phyloP scores from a whole-genome alignment of 2,888 invertebrate genomes.

The Frankliniella intonsa region DNA sequence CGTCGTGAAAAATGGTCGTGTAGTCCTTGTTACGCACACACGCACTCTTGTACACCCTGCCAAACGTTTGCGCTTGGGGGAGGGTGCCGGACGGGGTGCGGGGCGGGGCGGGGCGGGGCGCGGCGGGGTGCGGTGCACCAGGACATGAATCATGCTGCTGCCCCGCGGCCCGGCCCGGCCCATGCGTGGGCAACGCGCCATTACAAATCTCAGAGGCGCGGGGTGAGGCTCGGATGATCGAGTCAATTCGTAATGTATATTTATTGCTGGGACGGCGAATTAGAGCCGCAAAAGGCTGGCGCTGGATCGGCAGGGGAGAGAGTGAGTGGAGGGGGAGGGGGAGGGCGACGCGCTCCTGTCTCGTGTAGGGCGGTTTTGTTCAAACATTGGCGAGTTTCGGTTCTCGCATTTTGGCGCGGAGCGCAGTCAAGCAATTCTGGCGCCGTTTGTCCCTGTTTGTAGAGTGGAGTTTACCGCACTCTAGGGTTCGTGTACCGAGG shows the following conservation, averaged over 20 bases:
- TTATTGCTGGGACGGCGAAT: background rate
- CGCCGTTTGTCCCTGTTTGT: no score
- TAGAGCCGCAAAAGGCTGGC: background rate
- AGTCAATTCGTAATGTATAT: conserved; percentile 10
- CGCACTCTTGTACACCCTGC: no score
- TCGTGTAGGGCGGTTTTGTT: no score
- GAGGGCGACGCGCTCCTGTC: no score
- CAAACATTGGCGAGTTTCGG: no score
- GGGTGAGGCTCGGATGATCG: background rate
- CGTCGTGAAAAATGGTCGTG: background rate
- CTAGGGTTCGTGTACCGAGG: no score
- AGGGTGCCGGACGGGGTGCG: background rate
- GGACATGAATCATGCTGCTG: background rate
- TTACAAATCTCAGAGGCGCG: background rate
- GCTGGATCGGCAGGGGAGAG: no score
- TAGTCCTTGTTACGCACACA: background rate
- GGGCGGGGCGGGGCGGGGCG: background rate
- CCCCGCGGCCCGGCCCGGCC: background rate
- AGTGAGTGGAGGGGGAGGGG: no score
- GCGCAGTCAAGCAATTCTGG: no score
- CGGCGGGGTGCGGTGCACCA: background rate
- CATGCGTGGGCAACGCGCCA: background rate
- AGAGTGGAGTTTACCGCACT: no score
- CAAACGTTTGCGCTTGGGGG: background rate
- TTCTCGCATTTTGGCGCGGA: no score